Conservation (phyloP, 2,797 vertebrate species). For the Rousettus madagascariensis region DNA sequence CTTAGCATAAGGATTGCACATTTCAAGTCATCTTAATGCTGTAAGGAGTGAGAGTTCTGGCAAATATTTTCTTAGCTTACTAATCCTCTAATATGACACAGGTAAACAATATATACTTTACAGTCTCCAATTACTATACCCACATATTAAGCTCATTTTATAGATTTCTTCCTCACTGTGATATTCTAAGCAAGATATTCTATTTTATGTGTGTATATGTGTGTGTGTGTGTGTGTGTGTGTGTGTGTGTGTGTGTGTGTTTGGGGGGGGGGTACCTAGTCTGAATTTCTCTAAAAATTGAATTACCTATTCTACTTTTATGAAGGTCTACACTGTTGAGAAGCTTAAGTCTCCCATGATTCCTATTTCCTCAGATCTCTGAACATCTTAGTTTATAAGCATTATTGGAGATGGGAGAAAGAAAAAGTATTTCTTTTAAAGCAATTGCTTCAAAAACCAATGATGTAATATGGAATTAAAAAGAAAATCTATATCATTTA, state of each 20-base stretch:
- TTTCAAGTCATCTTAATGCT: not conserved
- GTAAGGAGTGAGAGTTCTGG: not conserved
- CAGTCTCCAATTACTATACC: not conserved
- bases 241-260: no score
- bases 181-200: not conserved
- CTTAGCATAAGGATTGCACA: not conserved
- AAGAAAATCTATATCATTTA: not conserved
- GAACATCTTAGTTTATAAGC: conserved; percentile 18
- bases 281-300: not conserved
- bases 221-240: not conserved
- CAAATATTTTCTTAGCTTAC: not conserved
- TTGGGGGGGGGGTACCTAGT: not conserved
- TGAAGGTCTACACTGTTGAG: not conserved
- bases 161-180: not conserved
- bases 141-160: not conserved
- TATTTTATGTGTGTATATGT: not conserved
- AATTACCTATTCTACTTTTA: conserved; percentile 23
- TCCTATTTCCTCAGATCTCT: not conserved
- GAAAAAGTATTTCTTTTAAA: conserved; percentile 56
- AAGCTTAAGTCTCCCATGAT: conserved; percentile 1
- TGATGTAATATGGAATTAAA: conserved; percentile 32
- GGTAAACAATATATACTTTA: not conserved
- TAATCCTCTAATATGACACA: not conserved
- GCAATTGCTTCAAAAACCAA: not conserved
- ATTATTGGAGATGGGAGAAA: conserved; percentile 41